A percentile compares a stretch with the other conserved stretches of the same genome.
Evolutionary conservation across 2,797 vertebrate genomes (phyloP).

Genomic region (Sorex maritimensis): DNA sequence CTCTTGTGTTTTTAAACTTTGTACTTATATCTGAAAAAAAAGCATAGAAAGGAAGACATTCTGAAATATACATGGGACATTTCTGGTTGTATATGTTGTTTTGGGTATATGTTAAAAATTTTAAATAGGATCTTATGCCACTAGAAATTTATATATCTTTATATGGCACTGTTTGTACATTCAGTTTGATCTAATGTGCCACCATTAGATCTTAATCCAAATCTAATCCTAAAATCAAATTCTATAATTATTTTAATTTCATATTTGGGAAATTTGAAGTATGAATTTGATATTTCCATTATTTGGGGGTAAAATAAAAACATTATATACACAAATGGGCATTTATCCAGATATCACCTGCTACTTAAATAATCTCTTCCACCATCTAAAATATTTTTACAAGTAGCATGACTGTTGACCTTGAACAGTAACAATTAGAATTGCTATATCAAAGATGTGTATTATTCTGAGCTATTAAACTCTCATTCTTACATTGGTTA

Average conservation of each 20-base stretch:
- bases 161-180: background rate
- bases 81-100: constrained; percentile 34
- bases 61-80: constrained; percentile 55
- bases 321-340: background rate
- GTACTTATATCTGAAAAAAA: constrained; percentile 46
- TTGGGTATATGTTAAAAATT: constrained; percentile 38
- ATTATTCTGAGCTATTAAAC: background rate
- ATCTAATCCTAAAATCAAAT: background rate
- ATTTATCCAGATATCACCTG: constrained; percentile 41
- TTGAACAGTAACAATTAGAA: constrained; percentile 61
- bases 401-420: constrained; percentile 44
- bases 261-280: constrained; percentile 44
- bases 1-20: constrained; percentile 62
- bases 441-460: constrained; percentile 33
- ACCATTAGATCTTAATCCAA: background rate
- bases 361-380: constrained; percentile 9
- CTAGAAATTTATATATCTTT: constrained; percentile 49
- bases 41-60: constrained; percentile 27
- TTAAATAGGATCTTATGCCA: constrained; percentile 54
- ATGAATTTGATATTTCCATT: constrained; percentile 27
- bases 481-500: constrained; percentile 37
- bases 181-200: constrained; percentile 22
- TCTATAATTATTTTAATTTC: constrained; percentile 63
- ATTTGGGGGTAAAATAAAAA: constrained; percentile 61
- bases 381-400: constrained; percentile 66